A percentile compares a stretch with the other conserved stretches of the same genome.
phyloP scores from a whole-genome alignment of 2,888 invertebrate species.

The Lasius platythorax region DNA sequence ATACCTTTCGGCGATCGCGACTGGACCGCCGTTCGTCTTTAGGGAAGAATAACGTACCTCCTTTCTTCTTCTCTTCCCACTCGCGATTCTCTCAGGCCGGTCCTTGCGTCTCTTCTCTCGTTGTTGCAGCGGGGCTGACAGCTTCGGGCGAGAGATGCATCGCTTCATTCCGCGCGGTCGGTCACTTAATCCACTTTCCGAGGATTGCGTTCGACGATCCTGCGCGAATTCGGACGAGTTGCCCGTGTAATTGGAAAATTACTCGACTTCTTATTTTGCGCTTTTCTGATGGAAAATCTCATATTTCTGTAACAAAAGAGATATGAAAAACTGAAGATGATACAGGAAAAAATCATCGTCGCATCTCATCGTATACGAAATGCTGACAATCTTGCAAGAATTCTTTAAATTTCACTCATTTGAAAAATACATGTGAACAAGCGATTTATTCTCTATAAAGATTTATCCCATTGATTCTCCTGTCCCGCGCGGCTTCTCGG shows the following conservation, averaged over 20 bases:
- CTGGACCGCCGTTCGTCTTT: constrained; percentile 78
- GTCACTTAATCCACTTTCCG: constrained; percentile 64
- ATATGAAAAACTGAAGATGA: neutral
- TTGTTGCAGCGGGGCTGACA: constrained; percentile 45
- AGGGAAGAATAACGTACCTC: constrained; percentile 65
- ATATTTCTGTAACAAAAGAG: neutral
- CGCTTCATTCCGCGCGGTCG: constrained; percentile 79
- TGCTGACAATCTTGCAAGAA: neutral
- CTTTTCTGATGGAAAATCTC: neutral
- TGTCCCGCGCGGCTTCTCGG: neutral
- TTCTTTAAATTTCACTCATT: neutral
- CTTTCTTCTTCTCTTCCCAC: constrained; percentile 38
- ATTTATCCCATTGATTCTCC: constrained; percentile 5
- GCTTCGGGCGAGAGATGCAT: constrained; percentile 78
- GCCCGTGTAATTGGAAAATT: constrained; percentile 30
- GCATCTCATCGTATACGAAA: neutral
- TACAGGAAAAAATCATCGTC: too few species aligned
- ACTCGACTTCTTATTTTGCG: constrained; percentile 6
- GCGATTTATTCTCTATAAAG: neutral
- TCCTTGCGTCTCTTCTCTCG: constrained; percentile 60
- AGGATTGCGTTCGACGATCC: constrained; percentile 38
- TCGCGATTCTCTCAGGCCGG: constrained; percentile 33
- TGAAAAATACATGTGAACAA: neutral
- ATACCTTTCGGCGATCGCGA: constrained; percentile 81
- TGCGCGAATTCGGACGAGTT: constrained; percentile 47